Conservation (phyloP, 2,888 invertebrate species). For the Microplitis manilae region DNA sequence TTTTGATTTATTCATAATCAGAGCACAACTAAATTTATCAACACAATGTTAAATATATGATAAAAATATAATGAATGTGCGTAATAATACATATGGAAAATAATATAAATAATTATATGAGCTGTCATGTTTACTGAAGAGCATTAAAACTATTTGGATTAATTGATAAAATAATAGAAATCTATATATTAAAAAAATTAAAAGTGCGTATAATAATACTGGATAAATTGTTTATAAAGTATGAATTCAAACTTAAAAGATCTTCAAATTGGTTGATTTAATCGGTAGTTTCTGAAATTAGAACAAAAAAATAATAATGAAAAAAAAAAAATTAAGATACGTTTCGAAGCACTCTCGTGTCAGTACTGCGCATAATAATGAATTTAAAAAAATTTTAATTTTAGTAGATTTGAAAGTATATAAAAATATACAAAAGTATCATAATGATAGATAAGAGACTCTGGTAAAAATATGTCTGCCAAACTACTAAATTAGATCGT, state of each 20-base stretch:
- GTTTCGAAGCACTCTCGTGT: not conserved
- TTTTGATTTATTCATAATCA: not conserved
- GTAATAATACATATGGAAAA: not conserved
- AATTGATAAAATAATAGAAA: too few relatives aligned
- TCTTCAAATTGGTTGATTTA: not conserved
- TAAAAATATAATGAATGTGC: not conserved
- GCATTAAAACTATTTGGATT: too few relatives aligned
- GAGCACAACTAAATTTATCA: not conserved
- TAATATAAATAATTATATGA: not conserved
- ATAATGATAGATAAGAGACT: not conserved
- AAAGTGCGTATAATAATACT: not conserved
- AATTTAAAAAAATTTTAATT: not conserved
- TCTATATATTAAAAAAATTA: not conserved
- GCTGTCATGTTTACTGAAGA: not conserved
- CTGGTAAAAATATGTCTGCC: not conserved
- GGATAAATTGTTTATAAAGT: not conserved
- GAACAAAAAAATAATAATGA: conserved; percentile 1
- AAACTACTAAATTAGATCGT: too few relatives aligned
- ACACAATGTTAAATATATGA: not conserved
- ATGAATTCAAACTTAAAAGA: not conserved
- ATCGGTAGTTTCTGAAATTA: not conserved
- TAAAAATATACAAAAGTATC: not conserved
- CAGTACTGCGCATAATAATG: too few relatives aligned
- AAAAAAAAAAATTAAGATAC: not conserved
- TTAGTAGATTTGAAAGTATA: not conserved